Percentiles rank a stretch among this genome's conserved stretches.
Evolutionary conservation across 2,797 vertebrate species (phyloP).

Genomic region (Parambassis ranga): DNA sequence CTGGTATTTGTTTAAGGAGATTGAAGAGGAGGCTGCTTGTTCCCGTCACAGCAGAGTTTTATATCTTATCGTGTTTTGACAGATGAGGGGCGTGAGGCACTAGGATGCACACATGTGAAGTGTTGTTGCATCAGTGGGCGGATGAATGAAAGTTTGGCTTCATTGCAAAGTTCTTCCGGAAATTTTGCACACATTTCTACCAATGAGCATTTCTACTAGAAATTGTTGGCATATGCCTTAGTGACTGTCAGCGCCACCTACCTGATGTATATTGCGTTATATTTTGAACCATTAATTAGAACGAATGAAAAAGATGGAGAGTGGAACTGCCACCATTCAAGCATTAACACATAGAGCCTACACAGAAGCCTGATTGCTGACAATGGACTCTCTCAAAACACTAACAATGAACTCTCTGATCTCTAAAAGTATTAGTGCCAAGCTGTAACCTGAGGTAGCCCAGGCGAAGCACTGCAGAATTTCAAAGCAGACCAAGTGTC

Average conservation of each 20-base stretch:
- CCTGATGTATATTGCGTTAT: not conserved
- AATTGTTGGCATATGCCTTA: not conserved
- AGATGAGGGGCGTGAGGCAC: conserved; percentile 62
- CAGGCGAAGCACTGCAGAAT: conserved; percentile 14
- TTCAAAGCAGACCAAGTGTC: conserved; percentile 14
- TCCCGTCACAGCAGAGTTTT: conserved; percentile 63
- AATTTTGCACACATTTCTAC: no score
- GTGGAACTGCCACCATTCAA: conserved; percentile 2
- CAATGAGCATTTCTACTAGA: no score
- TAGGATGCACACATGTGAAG: conserved; percentile 44
- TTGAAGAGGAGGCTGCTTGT: conserved; percentile 74
- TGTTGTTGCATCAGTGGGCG: conserved; percentile 43
- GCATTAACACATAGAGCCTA: conserved; percentile 20
- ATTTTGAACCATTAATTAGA: not conserved
- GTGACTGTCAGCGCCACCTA: not conserved
- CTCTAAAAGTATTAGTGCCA: conserved; percentile 3
- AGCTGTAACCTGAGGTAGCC: conserved; percentile 31
- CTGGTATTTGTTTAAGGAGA: conserved; percentile 81
- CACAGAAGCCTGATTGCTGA: conserved; percentile 1
- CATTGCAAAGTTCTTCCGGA: conserved; percentile 21
- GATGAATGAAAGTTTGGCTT: conserved; percentile 35
- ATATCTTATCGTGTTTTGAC: conserved; percentile 80
- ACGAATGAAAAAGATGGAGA: not conserved
- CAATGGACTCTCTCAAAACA: conserved; percentile 25
- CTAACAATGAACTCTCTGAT: conserved; percentile 36